These are phyloP conservation scores for Thymelicus acteon DNA, from an alignment of 2,888 invertebrate genomes.

Conservation along the genomic window DNA sequence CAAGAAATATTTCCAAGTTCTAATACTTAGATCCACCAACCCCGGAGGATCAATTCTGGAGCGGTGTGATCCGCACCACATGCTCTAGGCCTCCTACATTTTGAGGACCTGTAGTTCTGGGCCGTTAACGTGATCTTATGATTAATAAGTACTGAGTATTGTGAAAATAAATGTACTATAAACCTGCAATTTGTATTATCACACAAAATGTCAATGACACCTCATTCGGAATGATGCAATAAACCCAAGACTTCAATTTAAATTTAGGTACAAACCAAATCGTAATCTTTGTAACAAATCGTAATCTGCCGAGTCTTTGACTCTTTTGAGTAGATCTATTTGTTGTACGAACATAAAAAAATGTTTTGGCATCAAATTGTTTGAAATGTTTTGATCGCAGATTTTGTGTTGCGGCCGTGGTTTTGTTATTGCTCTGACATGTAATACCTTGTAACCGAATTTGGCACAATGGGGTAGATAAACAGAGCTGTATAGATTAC, in stretches of 20 bases:
- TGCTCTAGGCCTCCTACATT: too few species aligned
- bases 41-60: too few species aligned
- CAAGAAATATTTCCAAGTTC: too few species aligned
- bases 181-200: neutral
- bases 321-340: conserved; percentile 2
- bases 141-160: too few species aligned
- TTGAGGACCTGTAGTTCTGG: too few species aligned
- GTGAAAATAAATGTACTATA: neutral
- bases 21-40: too few species aligned
- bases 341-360: conserved; percentile 9
- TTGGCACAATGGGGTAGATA: conserved; percentile 36
- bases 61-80: too few species aligned
- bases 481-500: conserved; percentile 39
- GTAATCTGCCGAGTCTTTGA: conserved; percentile 3
- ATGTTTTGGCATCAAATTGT: conserved; percentile 12
- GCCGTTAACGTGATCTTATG: too few species aligned
- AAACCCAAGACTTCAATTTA: conserved; percentile 3
- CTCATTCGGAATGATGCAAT: neutral
- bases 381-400: conserved; percentile 3
- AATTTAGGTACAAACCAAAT: conserved; percentile 2
- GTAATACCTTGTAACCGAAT: conserved; percentile 40
- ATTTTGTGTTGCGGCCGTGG: conserved; percentile 2
- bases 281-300: conserved; percentile 1
- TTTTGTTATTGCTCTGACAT: conserved; percentile 21
- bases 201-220: neutral